Evolutionary conservation across 2,797 vertebrate species (phyloP), one percentile per base, ranked within the genome.

Genomic region (Galago senegalensis): DNA sequence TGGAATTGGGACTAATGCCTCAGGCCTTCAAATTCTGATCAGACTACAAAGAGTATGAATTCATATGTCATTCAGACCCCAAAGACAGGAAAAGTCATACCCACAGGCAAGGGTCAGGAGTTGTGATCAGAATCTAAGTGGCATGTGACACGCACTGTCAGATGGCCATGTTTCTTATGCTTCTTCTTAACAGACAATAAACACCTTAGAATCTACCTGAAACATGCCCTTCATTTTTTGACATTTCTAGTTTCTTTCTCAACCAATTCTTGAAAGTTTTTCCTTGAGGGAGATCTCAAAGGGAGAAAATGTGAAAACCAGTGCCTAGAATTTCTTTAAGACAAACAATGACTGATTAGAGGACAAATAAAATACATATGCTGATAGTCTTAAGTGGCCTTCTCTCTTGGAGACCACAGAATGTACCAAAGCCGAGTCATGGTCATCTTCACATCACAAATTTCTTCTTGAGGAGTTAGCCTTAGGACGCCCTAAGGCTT

Each of bases 181-280:
- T 7, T 20, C 67, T 63, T 92, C 56, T 17, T 49, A 37, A 31
- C 0, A 34, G 9, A 27, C 40, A 79, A 5, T 60, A 65, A 49
- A 53, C 12, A 84, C 23, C 65, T 89, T 31, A 67, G 12, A 73
- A 76, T 4, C 61, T 27, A 40, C 31, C 37, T 40, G 76, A 27
- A 86, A 83, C 2, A 49, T 18, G 7, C 9, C 63, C 9, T 77
- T 34, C 29, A 1, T 23, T 8, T 53, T 77, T 27, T 72, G n/a
- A 37, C n/a, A 69, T 77, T 87, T 79, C 34, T 82, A 37, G n/a
- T 86, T 89, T 70, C 61, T 94, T 85, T 84, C n/a, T 88, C 65
- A 88, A 63, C 63, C 17, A 37, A 27, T 63, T 81, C 56, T 43
- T 82, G 40, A 56, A 46, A 43, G 14, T 60, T 49, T 67, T 70